Evolutionary conservation across 2,797 vertebrate genomes (phyloP), one percentile per base, ranked within the genome.

Genomic region (Erithacus rubecula): DNA sequence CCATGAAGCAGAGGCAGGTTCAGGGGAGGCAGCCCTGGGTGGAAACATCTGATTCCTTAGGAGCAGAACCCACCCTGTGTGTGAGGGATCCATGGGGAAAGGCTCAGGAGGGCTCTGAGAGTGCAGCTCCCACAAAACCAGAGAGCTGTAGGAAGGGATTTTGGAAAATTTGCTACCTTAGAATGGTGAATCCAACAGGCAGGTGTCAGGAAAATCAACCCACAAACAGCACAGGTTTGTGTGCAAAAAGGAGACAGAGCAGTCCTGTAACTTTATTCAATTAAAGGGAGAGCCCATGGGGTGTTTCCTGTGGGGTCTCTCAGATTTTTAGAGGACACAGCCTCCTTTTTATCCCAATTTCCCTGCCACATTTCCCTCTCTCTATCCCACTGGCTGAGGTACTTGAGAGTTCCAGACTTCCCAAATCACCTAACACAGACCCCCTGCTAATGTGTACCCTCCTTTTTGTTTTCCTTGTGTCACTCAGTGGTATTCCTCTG

Each of bases 291-390:
- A 71, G 39, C 6, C 69, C 39, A 34, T 22, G 52, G 52, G 24
- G 10, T 6, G 3, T 44, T 55, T 16, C 52, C 13, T 6, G 0
- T 21, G 32, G 39, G 18, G 8, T 27, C 2, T 71, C 39, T 43
- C 39, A 2, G 0, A 4, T 34, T 55, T 71, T 55, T 34, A 4
- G 32, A 6, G 23, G 39, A 29, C 1, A 0, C 39, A 27, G 32
- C 23, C 69, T 55, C 69, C 69, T 34, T 27, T 55, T 27, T 5
- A 55, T 56, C 39, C 52, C 18, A 29, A 34, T 56, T 71, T 53
- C 30, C 49, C 47, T 7, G 67, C 27, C 49, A 14, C 67, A 32
- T 52, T 69, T 53, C 22, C 29, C 23, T 53, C 37, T 70, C 30
- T 53, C 37, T 67, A 8, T 69, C 67, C 47, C 36, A 37, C 2